Evolutionary conservation across 2,797 vertebrate genomes (phyloP), one percentile per base, ranked within the genome.

Genomic region (Mus spretus): DNA sequence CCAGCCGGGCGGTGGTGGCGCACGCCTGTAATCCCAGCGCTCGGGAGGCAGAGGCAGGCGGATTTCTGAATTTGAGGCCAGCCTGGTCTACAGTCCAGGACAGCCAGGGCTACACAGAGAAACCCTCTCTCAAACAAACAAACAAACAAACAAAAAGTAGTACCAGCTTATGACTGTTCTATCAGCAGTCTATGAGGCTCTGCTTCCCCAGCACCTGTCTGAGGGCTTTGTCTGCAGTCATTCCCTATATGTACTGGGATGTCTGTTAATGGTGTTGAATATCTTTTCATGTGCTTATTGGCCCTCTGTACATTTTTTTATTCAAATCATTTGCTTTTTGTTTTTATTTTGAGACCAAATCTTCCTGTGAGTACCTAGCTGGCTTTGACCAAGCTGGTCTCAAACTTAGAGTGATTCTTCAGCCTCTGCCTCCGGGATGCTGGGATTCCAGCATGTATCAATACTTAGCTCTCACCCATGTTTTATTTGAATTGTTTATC

Each of bases 181-280:
- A 15, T 28, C 15, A 47, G 34, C 31, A 70, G 24, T 47, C 6
- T 15, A 0, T 34, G 28, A 90, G 37, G 57, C 34, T 15, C 44
- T 3, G 9, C 31, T 9, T 97, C 20, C 78, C n/a, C 90, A 93
- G 24, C 20, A 57, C 44, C 84, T 85, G 59, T 20, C 82, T 37
- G 37, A 59, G 81, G 28, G n/a, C 75, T 94, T 95, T 84, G 61
- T 50, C 81, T 44, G 10, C 26, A 80, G 50, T 59, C 50, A 77
- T 44, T 26, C 55, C 44, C 5, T n/a, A 1, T 70, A 13, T 97
- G 9, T 65, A 83, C 26, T 75, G 10, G 19, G n/a, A 63, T 72
- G 7, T 97, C 53, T 80, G 34, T 91, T 77, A 78, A 17, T 61
- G 28, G 3, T 92, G 70, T 75, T 88, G 70, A 84, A 24, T 44